These are phyloP conservation scores for Aradophagus sp. DNA, from an alignment of 1,140 invertebrate genomes.

Conservation along the genomic window DNA sequence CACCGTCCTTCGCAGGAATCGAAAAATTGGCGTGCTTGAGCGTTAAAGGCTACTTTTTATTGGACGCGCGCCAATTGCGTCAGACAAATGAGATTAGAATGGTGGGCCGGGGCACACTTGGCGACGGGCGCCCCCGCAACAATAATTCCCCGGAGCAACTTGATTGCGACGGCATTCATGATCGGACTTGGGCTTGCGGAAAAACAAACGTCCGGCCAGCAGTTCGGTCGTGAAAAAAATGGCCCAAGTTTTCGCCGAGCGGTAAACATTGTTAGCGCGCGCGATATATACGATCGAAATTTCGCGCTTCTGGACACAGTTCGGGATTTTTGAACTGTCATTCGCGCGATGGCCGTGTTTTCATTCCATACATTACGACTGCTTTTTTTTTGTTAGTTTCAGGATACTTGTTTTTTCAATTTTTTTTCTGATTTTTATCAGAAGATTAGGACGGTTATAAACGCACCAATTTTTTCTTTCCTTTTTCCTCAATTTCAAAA, in stretches of 20 bases:
- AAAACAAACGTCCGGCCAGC: constrained; percentile 14
- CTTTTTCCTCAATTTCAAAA: too few species aligned
- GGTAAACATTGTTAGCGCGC: constrained; percentile 7
- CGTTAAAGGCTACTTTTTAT: constrained; percentile 48
- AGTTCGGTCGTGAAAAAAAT: constrained; percentile 22
- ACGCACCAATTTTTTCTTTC: too few species aligned
- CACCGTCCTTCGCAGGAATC: constrained; percentile 22
- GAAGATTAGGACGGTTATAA: too few species aligned
- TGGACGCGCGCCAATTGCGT: constrained; percentile 44
- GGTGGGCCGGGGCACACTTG: constrained; percentile 18
- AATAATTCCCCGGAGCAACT: constrained; percentile 12
- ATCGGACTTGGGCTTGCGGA: constrained; percentile 14
- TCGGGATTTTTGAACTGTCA: too few species aligned
- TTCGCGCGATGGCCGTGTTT: too few species aligned
- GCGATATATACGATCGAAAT: background rate
- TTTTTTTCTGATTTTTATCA: too few species aligned
- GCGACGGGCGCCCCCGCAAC: constrained; percentile 11
- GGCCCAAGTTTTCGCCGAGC: constrained; percentile 22
- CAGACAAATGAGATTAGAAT: constrained; percentile 48
- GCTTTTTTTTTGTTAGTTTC: too few species aligned
- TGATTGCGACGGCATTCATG: constrained; percentile 38
- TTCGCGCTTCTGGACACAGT: too few species aligned
- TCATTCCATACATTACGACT: too few species aligned
- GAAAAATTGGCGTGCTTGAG: constrained; percentile 39
- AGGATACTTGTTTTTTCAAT: too few species aligned